phyloP scores from a whole-genome alignment of 2,888 invertebrate species.

The Frankliniella intonsa region DNA sequence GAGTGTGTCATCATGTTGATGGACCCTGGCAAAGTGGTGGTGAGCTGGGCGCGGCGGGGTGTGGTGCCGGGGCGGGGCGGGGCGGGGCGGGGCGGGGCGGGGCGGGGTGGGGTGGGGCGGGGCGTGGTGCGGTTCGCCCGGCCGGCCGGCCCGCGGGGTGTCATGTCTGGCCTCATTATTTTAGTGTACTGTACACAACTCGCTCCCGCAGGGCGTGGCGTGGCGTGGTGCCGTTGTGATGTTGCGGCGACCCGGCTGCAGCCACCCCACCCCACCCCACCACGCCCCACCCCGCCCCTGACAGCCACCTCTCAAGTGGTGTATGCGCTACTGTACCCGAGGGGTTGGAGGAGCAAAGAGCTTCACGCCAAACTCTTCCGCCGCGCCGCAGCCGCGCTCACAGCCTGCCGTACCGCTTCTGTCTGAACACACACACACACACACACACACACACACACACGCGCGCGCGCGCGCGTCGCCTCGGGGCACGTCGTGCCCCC shows the following conservation, averaged over 20 bases:
- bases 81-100: neutral
- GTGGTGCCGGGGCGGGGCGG: neutral
- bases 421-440: neutral
- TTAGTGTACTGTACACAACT: conserved; percentile 24
- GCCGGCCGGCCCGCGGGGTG: neutral
- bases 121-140: neutral
- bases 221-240: neutral
- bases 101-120: neutral
- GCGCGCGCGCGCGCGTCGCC: too few species aligned
- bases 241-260: neutral
- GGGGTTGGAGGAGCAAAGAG: neutral
- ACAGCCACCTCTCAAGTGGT: neutral
- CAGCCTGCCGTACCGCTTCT: neutral
- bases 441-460: too few species aligned
- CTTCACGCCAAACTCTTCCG: neutral
- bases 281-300: neutral
- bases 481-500: too few species aligned
- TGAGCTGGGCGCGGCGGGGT: neutral
- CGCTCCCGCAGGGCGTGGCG: neutral
- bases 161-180: conserved; percentile 22
- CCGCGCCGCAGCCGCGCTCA: neutral
- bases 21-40: neutral
- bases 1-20: conserved; percentile 18
- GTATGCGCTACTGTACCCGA: neutral
- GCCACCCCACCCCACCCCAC: neutral